Evolutionary conservation across 2,888 invertebrate species (phyloP), one percentile per base, ranked within the genome.

Genomic region (Idaea biselata): DNA sequence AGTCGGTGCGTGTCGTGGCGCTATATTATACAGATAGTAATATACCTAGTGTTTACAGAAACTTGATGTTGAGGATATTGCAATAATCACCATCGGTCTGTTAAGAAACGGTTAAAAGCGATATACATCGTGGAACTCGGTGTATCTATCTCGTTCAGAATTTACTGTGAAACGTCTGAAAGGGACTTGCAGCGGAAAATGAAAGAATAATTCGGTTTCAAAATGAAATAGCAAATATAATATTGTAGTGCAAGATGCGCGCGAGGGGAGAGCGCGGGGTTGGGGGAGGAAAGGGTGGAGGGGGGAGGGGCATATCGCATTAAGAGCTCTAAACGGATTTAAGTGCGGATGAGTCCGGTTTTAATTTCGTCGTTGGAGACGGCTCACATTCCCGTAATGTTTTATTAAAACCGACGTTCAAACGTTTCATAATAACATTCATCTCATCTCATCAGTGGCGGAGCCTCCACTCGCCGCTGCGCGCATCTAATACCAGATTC

Each of bases 151-250:
- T 67, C 70, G 67, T 67, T n/a, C n/a, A n/a, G n/a, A n/a, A n/a
- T n/a, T 67, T 57, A 60, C 66, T 63, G 63, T 65, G 60, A 69
- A 68, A 64, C 62, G 65, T 62, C 65, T 68, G 64, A 70, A 68
- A 69, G 71, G 68, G 65, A 70, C 63, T 68, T 63, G 70, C 64
- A 60, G 65, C 63, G 70, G 68, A 73, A 77, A 75, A 79, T 74
- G 68, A 75, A 77, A 79, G 25, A 78, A 74, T 77, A 76, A 80
- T 78, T 73, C 71, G 67, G 60, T 62, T 63, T 67, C 62, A 63
- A 68, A 73, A 77, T 74, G 74, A 77, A 77, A 75, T 78, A 75
- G 73, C 78, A 78, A 80, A 74, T 58, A 76, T 72, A 74, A 73
- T 69, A 63, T 60, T 60, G 69, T 66, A 67, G 62, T 53, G 60